Evolutionary conservation across 1,140 invertebrate genomes (phyloP).

Genomic region (Heliothis virescens): DNA sequence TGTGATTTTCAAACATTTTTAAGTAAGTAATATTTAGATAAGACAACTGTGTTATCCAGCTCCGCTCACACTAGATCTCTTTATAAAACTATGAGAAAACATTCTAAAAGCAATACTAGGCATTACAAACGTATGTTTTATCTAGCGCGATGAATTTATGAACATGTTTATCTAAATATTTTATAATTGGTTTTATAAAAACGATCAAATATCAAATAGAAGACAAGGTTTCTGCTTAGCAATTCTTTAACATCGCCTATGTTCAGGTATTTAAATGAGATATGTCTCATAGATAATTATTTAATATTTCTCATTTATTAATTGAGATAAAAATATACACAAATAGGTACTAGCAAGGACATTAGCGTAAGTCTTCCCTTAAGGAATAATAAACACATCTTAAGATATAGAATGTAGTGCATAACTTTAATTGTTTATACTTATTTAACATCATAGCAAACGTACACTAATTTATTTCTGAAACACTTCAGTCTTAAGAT

Average conservation of each 20-base stretch:
- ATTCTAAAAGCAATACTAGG: slow-evolving; percentile 44
- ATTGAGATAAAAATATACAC: slow-evolving; percentile 23
- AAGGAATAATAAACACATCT: slow-evolving; percentile 77
- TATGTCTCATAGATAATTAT: slow-evolving; percentile 41
- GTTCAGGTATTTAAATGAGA: slow-evolving; percentile 37
- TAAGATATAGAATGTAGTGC: slow-evolving; percentile 61
- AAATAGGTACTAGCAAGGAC: slow-evolving; percentile 22
- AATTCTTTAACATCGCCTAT: slow-evolving; percentile 25
- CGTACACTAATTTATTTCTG: slow-evolving; percentile 55
- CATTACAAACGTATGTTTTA: slow-evolving; percentile 22
- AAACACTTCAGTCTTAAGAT: slow-evolving; percentile 76
- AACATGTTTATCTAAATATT: slow-evolving; percentile 34
- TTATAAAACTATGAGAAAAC: slow-evolving; percentile 37
- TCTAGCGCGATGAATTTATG: slow-evolving; percentile 39
- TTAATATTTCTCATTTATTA: slow-evolving; percentile 14
- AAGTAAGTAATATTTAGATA: not conserved
- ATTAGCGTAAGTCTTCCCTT: slow-evolving; percentile 36
- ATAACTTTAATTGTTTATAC: slow-evolving; percentile 47
- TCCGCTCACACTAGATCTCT: slow-evolving; percentile 7
- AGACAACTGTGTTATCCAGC: not conserved
- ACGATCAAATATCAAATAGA: slow-evolving; percentile 42
- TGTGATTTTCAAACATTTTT: slow-evolving; percentile 9
- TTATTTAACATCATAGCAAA: slow-evolving; percentile 54
- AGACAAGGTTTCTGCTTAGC: slow-evolving; percentile 35
- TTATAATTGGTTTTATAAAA: slow-evolving; percentile 38